phyloP scores from a whole-genome alignment of 2,797 vertebrate genomes.

The Parambassis ranga region DNA sequence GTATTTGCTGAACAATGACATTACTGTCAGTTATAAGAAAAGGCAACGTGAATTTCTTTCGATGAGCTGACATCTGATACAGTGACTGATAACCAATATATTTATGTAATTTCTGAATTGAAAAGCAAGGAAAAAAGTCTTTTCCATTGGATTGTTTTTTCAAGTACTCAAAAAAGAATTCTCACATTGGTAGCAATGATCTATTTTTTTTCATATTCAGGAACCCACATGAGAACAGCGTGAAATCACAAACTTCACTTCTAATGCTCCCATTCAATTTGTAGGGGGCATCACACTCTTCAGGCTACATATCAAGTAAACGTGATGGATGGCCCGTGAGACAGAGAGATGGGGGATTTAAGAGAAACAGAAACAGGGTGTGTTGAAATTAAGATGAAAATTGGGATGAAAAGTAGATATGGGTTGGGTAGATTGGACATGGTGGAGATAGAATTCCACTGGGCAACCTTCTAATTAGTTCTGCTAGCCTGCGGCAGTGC shows the following conservation, averaged over 20 bases:
- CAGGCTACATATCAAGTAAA: slow-evolving; percentile 62
- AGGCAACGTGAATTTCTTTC: neutral
- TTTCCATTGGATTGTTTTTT: slow-evolving; percentile 16
- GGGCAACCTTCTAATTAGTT: slow-evolving; percentile 84
- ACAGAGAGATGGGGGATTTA: slow-evolving; percentile 59
- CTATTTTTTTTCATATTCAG: slow-evolving; percentile 27
- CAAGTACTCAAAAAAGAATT: neutral
- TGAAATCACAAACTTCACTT: slow-evolving; percentile 54
- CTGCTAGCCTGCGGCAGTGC: slow-evolving; percentile 72
- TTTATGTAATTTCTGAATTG: no score
- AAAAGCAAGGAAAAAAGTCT: neutral
- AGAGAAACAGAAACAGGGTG: slow-evolving; percentile 59
- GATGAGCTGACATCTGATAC: neutral
- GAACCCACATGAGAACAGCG: slow-evolving; percentile 29
- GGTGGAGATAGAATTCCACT: slow-evolving; percentile 75
- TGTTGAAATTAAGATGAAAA: slow-evolving; percentile 75
- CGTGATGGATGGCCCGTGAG: slow-evolving; percentile 60
- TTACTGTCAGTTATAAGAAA: no score
- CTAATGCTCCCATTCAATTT: slow-evolving; percentile 41
- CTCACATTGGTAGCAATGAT: slow-evolving; percentile 10
- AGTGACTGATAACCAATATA: neutral
- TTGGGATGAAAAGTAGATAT: slow-evolving; percentile 59
- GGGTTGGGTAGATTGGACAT: slow-evolving; percentile 54
- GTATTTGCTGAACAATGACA: neutral
- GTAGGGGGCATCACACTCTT: slow-evolving; percentile 52